Evolutionary conservation across 2,888 invertebrate species (phyloP).

Genomic region (Stegophylla sp.): DNA sequence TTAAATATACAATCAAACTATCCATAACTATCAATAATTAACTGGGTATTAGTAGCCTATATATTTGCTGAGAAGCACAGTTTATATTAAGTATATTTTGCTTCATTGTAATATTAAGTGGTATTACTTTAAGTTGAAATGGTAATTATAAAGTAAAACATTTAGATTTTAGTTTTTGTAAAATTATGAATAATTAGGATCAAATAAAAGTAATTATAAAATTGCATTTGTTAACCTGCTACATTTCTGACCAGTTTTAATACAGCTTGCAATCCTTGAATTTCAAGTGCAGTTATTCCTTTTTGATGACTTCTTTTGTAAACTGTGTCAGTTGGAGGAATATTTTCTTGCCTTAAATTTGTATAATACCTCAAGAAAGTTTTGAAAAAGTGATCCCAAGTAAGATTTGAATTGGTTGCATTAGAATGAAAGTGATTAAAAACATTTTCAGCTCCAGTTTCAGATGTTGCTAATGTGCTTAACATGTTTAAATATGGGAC

Average conservation of each 20-base stretch:
- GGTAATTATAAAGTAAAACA: too few relatives aligned
- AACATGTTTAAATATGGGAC: conserved; percentile 88
- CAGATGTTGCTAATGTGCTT: conserved; percentile 78
- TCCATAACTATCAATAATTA: background rate
- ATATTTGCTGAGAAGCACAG: too few relatives aligned
- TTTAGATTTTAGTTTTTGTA: too few relatives aligned
- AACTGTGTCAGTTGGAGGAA: conserved; percentile 72
- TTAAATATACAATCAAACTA: too few relatives aligned
- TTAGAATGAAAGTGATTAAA: conserved; percentile 79
- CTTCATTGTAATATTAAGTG: too few relatives aligned
- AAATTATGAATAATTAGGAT: too few relatives aligned
- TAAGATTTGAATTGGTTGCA: conserved; percentile 68
- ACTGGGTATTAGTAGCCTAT: background rate
- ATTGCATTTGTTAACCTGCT: conserved; percentile 66
- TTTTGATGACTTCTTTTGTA: conserved; percentile 69
- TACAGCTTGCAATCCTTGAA: conserved; percentile 85
- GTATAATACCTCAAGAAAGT: conserved; percentile 71
- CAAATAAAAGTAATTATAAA: too few relatives aligned
- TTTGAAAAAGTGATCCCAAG: conserved; percentile 85
- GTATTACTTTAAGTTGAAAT: too few relatives aligned
- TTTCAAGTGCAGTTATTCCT: conserved; percentile 79
- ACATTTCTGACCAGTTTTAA: conserved; percentile 79
- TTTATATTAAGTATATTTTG: too few relatives aligned
- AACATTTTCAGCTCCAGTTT: conserved; percentile 78
- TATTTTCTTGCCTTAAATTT: conserved; percentile 67